Evolutionary conservation across 2,888 invertebrate species (phyloP).

Genomic region (Strigamia crassipes): DNA sequence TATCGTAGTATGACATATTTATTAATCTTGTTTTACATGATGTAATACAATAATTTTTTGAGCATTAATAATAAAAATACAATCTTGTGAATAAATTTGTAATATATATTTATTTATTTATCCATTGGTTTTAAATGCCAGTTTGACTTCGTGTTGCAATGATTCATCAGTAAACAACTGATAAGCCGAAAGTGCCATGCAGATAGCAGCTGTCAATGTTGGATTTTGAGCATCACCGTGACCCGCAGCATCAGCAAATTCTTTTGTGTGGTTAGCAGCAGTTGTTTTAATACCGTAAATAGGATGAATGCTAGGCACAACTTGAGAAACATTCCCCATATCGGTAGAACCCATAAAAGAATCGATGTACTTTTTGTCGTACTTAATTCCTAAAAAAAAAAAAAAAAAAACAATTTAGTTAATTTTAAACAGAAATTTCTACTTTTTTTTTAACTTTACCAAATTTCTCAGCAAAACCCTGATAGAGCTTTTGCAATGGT

Average conservation of each 20-base stretch:
- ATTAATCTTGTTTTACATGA: constrained; percentile 23
- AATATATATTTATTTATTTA: neutral
- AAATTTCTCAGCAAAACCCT: constrained; percentile 53
- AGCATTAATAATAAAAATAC: neutral
- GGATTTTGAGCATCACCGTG: constrained; percentile 51
- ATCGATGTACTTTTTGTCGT: constrained; percentile 48
- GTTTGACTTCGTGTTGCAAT: constrained; percentile 50
- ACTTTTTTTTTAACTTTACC: constrained; percentile 50
- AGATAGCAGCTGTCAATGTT: constrained; percentile 53
- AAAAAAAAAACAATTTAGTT: constrained; percentile 29
- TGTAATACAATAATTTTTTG: constrained; percentile 17
- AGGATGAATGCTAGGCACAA: constrained; percentile 56
- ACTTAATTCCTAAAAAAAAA: constrained; percentile 49
- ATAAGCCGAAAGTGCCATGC: constrained; percentile 54
- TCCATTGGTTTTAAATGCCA: constrained; percentile 49
- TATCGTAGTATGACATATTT: neutral
- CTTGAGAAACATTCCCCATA: constrained; percentile 58
- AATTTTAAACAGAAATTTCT: no score
- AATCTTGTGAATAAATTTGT: neutral
- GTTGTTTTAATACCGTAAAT: constrained; percentile 53
- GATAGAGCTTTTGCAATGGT: constrained; percentile 54
- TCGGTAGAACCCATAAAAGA: constrained; percentile 56
- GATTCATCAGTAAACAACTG: constrained; percentile 53
- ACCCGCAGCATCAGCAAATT: constrained; percentile 55
- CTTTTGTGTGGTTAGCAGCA: constrained; percentile 54